phyloP scores from a whole-genome alignment of 2,113 vertebrate species.

The Pan paniscus region DNA sequence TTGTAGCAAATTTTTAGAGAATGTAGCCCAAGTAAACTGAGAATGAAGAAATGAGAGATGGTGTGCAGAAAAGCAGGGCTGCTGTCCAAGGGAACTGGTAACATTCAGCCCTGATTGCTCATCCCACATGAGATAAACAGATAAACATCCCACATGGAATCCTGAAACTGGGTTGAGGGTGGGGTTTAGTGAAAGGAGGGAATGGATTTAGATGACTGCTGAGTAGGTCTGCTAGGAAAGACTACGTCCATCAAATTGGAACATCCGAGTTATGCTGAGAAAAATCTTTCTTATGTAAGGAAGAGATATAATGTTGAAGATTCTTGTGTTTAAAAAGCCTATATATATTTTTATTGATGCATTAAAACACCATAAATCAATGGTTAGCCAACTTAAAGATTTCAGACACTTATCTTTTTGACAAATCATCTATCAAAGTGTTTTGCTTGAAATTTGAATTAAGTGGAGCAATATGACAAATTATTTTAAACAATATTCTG shows the following conservation, averaged over 20 bases:
- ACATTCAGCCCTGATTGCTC: background rate
- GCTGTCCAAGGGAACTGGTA: background rate
- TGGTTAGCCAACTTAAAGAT: background rate
- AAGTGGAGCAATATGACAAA: background rate
- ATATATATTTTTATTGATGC: background rate
- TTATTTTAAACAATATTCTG: background rate
- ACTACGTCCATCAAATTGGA: background rate
- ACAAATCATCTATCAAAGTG: background rate
- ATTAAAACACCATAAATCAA: background rate
- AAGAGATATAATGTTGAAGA: background rate
- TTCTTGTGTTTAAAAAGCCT: background rate
- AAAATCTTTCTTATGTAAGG: background rate
- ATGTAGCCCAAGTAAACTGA: background rate
- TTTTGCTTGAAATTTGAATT: conserved; percentile 35
- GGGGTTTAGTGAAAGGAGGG: background rate
- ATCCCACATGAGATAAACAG: too few relatives aligned
- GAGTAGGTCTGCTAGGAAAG: background rate
- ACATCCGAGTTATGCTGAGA: background rate
- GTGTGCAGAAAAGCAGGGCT: background rate
- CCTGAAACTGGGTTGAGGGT: background rate
- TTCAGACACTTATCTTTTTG: background rate
- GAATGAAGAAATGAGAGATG: background rate
- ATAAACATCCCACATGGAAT: background rate
- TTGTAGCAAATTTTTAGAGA: background rate
- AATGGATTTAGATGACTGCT: background rate